phyloP scores from a whole-genome alignment of 2,888 invertebrate genomes.

The Conops quadrifasciatus region DNA sequence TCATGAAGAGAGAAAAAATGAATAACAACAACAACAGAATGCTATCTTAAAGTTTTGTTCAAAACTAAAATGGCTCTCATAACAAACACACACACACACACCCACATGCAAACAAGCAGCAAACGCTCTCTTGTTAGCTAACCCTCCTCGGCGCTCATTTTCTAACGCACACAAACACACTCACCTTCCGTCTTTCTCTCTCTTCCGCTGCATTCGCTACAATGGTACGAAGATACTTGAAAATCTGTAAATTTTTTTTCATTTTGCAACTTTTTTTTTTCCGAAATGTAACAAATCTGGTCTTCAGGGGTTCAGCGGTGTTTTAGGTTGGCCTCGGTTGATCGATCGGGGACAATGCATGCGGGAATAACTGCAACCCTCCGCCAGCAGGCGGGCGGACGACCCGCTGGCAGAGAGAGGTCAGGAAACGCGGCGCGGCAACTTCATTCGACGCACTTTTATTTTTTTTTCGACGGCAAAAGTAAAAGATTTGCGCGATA shows the following conservation, averaged over 20 bases:
- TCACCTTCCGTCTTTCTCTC: neutral
- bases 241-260: slow-evolving; percentile 25
- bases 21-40: slow-evolving; percentile 9
- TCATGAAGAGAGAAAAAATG: neutral
- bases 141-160: neutral
- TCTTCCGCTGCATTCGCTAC: neutral
- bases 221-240: neutral
- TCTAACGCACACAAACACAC: neutral
- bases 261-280: neutral
- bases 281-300: slow-evolving; percentile 16
- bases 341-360: neutral
- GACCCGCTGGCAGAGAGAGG: slow-evolving; percentile 9
- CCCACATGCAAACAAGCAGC: neutral
- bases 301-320: slow-evolving; percentile 16
- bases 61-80: slow-evolving; percentile 45
- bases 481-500: slow-evolving; percentile 34
- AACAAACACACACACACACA: slow-evolving; percentile 32
- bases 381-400: slow-evolving; percentile 8
- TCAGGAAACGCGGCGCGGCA: neutral
- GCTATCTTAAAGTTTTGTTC: neutral
- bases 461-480: neutral
- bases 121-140: too few relatives aligned
- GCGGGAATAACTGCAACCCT: neutral
- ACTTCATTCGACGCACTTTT: neutral
- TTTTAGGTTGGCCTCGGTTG: neutral